These are phyloP conservation scores for Lagodon rhomboides DNA, from an alignment of 2,797 vertebrate species.

Conservation along the genomic window DNA sequence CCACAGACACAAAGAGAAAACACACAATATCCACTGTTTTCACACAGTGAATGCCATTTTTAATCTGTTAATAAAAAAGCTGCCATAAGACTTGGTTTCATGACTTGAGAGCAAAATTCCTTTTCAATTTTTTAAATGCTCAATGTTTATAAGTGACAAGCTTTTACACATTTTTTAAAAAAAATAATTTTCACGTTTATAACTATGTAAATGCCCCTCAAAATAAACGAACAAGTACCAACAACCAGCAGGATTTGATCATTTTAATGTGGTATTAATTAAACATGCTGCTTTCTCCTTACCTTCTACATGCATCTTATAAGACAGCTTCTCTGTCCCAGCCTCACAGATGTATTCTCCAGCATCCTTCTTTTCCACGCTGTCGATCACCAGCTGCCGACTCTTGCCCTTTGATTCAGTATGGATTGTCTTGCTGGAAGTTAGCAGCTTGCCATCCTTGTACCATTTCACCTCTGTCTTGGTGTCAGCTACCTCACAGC, in stretches of 20 bases:
- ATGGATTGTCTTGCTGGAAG: slow-evolving; percentile 73
- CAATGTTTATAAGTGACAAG: neutral
- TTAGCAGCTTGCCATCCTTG: slow-evolving; percentile 85
- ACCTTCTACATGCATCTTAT: slow-evolving; percentile 84
- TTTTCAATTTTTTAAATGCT: neutral
- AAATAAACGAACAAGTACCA: neutral
- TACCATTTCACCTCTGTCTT: slow-evolving; percentile 88
- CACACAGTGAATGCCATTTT: neutral
- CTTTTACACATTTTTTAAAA: neutral
- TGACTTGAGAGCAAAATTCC: neutral
- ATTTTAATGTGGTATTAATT: neutral
- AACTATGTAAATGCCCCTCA: neutral
- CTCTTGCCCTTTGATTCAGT: slow-evolving; percentile 80
- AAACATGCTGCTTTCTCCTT: slow-evolving; percentile 7
- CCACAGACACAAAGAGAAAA: neutral
- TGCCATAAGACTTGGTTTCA: neutral
- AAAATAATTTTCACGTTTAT: too few species aligned
- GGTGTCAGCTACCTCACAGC: slow-evolving; percentile 83
- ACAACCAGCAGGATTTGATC: neutral
- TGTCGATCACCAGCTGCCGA: slow-evolving; percentile 82
- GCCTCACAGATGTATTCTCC: slow-evolving; percentile 87
- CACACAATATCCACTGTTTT: neutral
- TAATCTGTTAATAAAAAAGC: neutral
- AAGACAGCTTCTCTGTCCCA: slow-evolving; percentile 84
- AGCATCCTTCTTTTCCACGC: slow-evolving; percentile 82